phyloP scores from a whole-genome alignment of 2,797 vertebrate genomes.

The Atherinosoma microstoma region DNA sequence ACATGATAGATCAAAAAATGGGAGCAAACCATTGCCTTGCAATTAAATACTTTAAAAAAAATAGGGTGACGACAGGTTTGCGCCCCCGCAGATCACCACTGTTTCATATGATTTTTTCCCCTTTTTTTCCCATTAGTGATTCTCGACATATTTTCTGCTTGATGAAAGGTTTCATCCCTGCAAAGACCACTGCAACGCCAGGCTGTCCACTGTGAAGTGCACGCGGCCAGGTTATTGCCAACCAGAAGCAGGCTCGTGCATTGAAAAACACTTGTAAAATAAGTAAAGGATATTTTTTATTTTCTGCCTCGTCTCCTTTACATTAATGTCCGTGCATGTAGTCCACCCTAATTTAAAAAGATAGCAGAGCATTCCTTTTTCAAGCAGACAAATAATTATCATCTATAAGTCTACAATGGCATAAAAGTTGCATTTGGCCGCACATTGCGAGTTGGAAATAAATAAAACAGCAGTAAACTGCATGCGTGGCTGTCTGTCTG shows the following conservation, averaged over 20 bases:
- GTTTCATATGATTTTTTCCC: not conserved
- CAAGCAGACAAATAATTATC: not conserved
- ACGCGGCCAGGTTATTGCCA: not conserved
- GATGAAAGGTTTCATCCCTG: constrained; percentile 37
- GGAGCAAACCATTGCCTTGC: constrained; percentile 10
- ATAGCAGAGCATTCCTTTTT: not conserved
- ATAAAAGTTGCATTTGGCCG: constrained; percentile 54
- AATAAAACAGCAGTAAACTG: constrained; percentile 55
- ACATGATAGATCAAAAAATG: constrained; percentile 2
- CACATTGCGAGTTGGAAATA: constrained; percentile 10
- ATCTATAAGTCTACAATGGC: not conserved
- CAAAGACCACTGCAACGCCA: constrained; percentile 29
- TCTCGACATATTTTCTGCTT: constrained; percentile 51
- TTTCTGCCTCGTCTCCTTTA: not conserved
- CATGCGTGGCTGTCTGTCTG: constrained; percentile 59
- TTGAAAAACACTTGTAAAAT: constrained; percentile 29
- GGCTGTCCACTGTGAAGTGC: constrained; percentile 35
- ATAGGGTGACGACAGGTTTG: constrained; percentile 8
- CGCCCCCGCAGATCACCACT: constrained; percentile 20
- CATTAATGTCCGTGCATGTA: not conserved
- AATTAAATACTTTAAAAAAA: not conserved
- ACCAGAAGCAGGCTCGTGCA: constrained; percentile 20
- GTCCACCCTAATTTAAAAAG: not conserved
- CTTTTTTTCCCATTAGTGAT: constrained; percentile 28
- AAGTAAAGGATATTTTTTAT: constrained; percentile 11